phyloP scores from a whole-genome alignment of 2,888 invertebrate species.

The Thyatira batis region DNA sequence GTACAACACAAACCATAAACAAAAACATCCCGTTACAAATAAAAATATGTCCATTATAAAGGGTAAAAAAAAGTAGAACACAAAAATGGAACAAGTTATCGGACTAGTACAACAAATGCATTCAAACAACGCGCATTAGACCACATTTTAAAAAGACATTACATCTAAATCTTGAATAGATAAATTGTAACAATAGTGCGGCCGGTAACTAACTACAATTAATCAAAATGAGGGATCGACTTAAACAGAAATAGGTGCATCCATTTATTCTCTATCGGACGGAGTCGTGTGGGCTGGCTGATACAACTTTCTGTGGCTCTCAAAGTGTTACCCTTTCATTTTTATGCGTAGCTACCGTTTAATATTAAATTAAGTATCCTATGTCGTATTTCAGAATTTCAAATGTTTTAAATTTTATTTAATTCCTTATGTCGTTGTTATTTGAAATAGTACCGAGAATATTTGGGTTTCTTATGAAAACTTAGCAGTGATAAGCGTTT shows the following conservation, averaged over 20 bases:
- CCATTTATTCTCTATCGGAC: conserved; percentile 62
- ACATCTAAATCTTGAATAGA: conserved; percentile 68
- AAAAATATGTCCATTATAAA: background rate
- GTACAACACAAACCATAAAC: too few species aligned
- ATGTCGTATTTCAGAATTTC: too few species aligned
- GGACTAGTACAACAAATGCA: conserved; percentile 11
- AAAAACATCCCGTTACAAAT: background rate
- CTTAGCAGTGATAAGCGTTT: too few species aligned
- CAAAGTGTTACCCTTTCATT: too few species aligned
- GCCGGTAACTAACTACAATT: conserved; percentile 56
- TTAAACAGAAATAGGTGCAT: conserved; percentile 68
- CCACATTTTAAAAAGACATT: conserved; percentile 62
- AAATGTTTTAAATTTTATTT: too few species aligned
- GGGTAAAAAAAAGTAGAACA: background rate
- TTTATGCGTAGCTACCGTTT: too few species aligned
- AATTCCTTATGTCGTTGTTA: too few species aligned
- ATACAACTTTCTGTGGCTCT: conserved; percentile 8
- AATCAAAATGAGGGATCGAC: conserved; percentile 74
- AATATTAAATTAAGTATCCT: too few species aligned
- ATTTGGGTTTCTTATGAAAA: too few species aligned
- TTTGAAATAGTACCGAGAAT: too few species aligned
- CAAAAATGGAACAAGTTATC: conserved; percentile 2
- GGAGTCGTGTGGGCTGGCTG: conserved; percentile 41
- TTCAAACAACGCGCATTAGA: conserved; percentile 25
- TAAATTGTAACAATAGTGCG: conserved; percentile 58